Base-by-base conservation (phyloP, 2,113 vertebrate species). In the Megaptera novaeangliae region DNA sequence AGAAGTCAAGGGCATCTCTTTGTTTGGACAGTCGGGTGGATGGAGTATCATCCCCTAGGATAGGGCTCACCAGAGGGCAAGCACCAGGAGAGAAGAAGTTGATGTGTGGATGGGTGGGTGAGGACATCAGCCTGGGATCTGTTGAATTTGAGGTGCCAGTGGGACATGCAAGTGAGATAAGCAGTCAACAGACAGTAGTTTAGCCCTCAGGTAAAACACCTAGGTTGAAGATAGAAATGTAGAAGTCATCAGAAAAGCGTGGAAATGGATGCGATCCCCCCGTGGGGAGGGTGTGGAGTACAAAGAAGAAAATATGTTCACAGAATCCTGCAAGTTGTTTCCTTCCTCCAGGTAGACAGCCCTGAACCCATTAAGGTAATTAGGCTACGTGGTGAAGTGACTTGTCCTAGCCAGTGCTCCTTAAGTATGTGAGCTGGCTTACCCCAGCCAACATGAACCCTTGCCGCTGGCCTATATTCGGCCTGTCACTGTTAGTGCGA, bases 401-500 rank as follows among this genome's bases (percentile, higher is more conserved):
- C 89, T 81, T 91, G 90, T 88, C 66, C 92, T 68, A 64, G 72
- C 85, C 34, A 68, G 86, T 77, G 68, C 77, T 95, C 36, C 71
- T 57, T 63, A 64, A 66, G 39, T 63, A 2, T 52, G 18, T 66
- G 59, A 86, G 23, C 59, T 64, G 59, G 66, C 78, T 84, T 64
- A 36, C 17, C 46, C 29, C 17, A 85, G 75, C 39, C 94, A n/a
- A 1, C 18, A 9, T 59, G 89, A 88, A 52, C n/a, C 36, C 52
- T 77, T 77, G 94, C 66, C 82, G 34, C 63, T 87, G 91, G 77
- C 88, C 64, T 52, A 12, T 27, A 55, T 66, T 59, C 5, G 0
- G 23, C 57, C 44, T 61, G 25, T n/a, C 15, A 15, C 72, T 91
- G 27, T 75, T 34, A 2, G 5, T 61, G 39, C 34, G 34, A 46